These are phyloP conservation scores for Esox niger DNA, from an alignment of 2,113 vertebrate species.

Conservation along the genomic window DNA sequence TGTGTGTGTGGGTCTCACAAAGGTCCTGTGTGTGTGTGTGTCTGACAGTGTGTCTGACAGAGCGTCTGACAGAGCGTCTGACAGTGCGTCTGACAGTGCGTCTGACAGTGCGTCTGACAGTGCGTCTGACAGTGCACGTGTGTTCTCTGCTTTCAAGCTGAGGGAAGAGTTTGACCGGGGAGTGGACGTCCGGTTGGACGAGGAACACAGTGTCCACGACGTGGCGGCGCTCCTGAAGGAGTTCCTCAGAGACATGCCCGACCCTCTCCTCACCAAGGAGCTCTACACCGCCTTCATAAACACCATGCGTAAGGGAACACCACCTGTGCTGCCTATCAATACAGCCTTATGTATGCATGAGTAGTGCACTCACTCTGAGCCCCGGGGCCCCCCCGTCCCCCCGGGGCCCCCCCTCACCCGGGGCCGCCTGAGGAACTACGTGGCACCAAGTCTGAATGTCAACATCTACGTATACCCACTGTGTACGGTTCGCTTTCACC, in stretches of 20 bases:
- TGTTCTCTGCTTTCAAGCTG: constrained; percentile 65
- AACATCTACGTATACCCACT: no score
- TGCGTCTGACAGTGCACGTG: not conserved
- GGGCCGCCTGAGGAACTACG: no score
- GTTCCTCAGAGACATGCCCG: constrained; percentile 94
- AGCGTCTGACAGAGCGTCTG: no score
- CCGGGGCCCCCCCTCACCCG: no score
- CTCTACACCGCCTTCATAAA: constrained; percentile 95
- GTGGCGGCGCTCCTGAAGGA: constrained; percentile 92
- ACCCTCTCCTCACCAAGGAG: constrained; percentile 91
- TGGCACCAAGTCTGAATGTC: not conserved
- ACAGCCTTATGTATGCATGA: not conserved
- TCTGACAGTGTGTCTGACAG: no score
- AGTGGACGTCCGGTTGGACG: constrained; percentile 83
- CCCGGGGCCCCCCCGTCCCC: not conserved
- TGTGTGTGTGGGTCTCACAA: no score
- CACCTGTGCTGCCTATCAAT: not conserved
- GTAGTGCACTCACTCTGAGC: not conserved
- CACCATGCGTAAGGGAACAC: constrained; percentile 77
- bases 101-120: no score
- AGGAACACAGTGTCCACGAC: constrained; percentile 92
- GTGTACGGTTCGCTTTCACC: not conserved
- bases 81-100: no score
- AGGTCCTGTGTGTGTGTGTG: no score
- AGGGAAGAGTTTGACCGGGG: constrained; percentile 94